Percentiles rank a stretch among this genome's conserved stretches.
phyloP scores from a whole-genome alignment of 2,888 invertebrate species.

The Nemotelus pantherinus region DNA sequence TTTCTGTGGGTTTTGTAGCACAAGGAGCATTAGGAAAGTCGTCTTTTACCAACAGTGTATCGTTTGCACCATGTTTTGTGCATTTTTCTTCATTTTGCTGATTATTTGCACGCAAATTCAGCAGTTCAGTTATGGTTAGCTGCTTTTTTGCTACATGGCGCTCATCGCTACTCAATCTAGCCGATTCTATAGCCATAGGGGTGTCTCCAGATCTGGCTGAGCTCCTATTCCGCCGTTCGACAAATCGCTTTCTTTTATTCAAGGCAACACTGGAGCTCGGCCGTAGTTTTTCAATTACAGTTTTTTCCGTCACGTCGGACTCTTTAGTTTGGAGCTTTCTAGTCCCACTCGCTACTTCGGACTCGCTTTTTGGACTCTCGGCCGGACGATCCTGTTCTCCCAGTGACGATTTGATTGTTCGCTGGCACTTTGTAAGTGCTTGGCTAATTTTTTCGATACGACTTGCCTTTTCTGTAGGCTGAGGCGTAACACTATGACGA shows the following conservation, averaged over 20 bases:
- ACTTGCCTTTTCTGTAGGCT: conserved; percentile 41
- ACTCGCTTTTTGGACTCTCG: background rate
- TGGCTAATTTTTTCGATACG: conserved; percentile 42
- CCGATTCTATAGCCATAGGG: conserved; percentile 43
- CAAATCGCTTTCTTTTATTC: conserved; percentile 49
- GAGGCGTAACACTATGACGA: conserved; percentile 44
- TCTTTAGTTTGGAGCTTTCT: background rate
- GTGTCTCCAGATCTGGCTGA: conserved; percentile 47
- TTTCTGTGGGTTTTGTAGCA: conserved; percentile 52
- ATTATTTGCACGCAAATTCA: conserved; percentile 55
- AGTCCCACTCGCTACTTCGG: background rate
- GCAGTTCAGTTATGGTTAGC: conserved; percentile 63
- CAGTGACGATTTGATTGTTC: background rate
- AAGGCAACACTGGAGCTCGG: conserved; percentile 9
- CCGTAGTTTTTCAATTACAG: conserved; percentile 28
- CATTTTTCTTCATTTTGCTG: conserved; percentile 18
- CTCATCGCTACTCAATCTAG: conserved; percentile 48
- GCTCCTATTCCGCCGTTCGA: conserved; percentile 46
- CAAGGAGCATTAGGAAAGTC: conserved; percentile 36
- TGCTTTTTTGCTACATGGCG: conserved; percentile 56
- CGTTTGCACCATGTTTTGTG: conserved; percentile 45
- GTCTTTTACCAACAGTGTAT: conserved; percentile 56
- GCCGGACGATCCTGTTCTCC: background rate
- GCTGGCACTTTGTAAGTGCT: conserved; percentile 38
- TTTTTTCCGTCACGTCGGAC: conserved; percentile 1